Conservation (phyloP, 53 echinoderm and acorn worm species). For the Patiria pectinifera region DNA sequence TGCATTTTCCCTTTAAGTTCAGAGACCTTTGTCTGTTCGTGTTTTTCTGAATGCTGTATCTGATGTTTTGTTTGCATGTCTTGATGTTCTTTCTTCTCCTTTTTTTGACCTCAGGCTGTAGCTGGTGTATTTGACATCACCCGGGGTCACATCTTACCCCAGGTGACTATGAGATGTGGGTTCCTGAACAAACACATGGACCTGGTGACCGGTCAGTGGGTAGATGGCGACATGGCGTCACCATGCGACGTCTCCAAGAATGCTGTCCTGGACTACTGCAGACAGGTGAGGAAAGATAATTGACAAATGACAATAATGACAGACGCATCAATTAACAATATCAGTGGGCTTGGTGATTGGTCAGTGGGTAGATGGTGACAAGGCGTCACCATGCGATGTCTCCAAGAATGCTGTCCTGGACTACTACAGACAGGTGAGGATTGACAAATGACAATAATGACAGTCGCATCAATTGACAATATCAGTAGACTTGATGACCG, state of each 20-base stretch:
- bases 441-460: too few species aligned
- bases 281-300: slow-evolving; percentile 72
- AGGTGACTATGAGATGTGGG: slow-evolving; percentile 82
- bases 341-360: too few species aligned
- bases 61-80: not conserved
- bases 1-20: too few species aligned
- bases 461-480: too few species aligned
- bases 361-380: too few species aligned
- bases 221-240: slow-evolving; percentile 65
- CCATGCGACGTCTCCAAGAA: slow-evolving; percentile 62
- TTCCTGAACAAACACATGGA: slow-evolving; percentile 81
- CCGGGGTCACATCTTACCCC: slow-evolving; percentile 64
- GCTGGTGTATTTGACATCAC: slow-evolving; percentile 79
- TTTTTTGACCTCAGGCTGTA: slow-evolving; percentile 74
- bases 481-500: too few species aligned
- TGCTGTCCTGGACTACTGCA: slow-evolving; percentile 88
- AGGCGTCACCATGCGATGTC: slow-evolving; percentile 54
- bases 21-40: too few species aligned
- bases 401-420: slow-evolving; percentile 77
- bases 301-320: not conserved
- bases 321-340: not conserved
- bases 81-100: not conserved
- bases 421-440: slow-evolving; percentile 68
- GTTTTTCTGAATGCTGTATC: not conserved
- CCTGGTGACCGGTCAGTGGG: slow-evolving; percentile 78